These are phyloP conservation scores for Tragopan temminckii DNA, from an alignment of 2,797 vertebrate genomes.

Conservation along the genomic window DNA sequence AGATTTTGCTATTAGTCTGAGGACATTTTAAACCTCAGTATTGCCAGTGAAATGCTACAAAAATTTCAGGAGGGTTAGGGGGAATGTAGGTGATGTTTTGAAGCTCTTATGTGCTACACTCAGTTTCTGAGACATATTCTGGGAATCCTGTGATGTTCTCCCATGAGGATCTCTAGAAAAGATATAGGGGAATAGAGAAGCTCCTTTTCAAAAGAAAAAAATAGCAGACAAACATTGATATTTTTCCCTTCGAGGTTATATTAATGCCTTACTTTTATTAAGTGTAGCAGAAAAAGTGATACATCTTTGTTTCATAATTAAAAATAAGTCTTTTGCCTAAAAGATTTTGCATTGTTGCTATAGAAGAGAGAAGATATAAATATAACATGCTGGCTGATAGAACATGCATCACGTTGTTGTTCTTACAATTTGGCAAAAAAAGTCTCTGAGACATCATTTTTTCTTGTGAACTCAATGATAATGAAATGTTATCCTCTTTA, in stretches of 20 bases:
- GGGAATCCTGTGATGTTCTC: background rate
- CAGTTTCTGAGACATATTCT: background rate
- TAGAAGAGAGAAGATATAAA: background rate
- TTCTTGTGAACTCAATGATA: background rate
- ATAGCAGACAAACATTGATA: background rate
- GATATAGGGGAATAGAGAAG: background rate
- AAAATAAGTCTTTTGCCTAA: background rate
- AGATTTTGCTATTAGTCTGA: background rate
- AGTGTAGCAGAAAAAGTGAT: background rate
- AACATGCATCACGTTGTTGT: background rate
- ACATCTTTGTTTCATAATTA: background rate
- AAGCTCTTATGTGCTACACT: background rate
- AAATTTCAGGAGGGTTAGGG: background rate
- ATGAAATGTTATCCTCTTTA: background rate
- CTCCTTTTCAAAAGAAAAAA: background rate
- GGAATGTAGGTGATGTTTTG: background rate
- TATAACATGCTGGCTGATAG: background rate
- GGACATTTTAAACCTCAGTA: background rate
- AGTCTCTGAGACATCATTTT: accelerated
- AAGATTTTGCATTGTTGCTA: accelerated
- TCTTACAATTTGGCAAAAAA: background rate
- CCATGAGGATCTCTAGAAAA: background rate
- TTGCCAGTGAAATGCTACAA: background rate
- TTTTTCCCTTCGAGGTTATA: background rate
- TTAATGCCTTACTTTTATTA: background rate